Percentiles rank a stretch among this genome's conserved stretches.
phyloP scores from a whole-genome alignment of 2,113 vertebrate species.

The Rhadina sibilatrix region DNA sequence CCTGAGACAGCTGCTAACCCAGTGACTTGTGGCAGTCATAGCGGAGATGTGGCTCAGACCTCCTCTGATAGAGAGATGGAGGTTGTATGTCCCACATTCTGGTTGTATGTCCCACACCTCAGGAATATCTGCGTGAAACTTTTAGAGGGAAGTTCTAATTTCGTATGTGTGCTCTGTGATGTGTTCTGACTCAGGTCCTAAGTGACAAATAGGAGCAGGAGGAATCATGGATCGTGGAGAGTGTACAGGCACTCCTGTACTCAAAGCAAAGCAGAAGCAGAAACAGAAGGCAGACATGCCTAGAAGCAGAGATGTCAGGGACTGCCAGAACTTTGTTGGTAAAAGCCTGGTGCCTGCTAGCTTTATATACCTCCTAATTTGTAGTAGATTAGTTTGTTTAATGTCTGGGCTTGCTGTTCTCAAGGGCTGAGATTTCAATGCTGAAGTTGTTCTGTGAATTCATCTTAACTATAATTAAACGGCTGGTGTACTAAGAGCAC shows the following conservation, averaged over 20 bases:
- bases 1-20: background rate
- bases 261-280: background rate
- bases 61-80: background rate
- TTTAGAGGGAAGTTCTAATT: background rate
- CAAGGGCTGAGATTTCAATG: background rate
- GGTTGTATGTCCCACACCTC: background rate
- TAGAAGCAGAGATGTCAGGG: background rate
- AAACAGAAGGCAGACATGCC: background rate
- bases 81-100: accelerated
- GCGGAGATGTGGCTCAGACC: background rate
- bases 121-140: background rate
- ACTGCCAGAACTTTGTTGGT: background rate
- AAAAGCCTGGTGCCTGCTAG: background rate
- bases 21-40: too few relatives aligned
- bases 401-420: background rate
- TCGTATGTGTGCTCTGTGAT: background rate
- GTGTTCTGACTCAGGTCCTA: background rate
- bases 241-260: background rate
- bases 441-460: background rate
- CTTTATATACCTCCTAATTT: background rate
- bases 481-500: background rate
- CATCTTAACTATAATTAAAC: background rate
- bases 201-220: background rate
- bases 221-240: background rate
- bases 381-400: background rate